Conservation (phyloP, 2,888 invertebrate species). For the Mechanitis messenoides region DNA sequence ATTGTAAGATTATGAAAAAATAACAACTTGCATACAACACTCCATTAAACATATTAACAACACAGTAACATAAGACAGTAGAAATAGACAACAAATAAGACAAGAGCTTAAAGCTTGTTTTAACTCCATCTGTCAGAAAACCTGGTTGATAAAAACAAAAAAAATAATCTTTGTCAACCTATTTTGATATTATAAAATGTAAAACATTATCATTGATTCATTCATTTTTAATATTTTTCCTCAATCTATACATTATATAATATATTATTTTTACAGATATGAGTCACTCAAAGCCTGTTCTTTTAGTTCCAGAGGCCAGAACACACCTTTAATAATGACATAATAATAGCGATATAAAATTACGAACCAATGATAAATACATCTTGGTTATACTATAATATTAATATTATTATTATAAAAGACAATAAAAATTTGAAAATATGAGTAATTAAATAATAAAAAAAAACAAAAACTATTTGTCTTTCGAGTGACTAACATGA, state of each 20-base stretch:
- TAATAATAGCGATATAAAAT: constrained; percentile 1
- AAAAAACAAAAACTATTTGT: not conserved
- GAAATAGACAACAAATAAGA: constrained; percentile 12
- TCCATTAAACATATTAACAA: not conserved
- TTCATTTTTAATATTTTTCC: not conserved
- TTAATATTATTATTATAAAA: not conserved
- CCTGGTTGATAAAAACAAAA: constrained; percentile 4
- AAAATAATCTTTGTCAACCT: not conserved
- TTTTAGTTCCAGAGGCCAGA: constrained; percentile 5
- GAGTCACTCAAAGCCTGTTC: constrained; percentile 11
- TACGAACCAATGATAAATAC: not conserved
- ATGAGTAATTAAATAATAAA: not conserved
- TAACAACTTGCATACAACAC: no score
- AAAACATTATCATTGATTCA: not conserved
- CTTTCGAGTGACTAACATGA: no score
- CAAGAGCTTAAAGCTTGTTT: constrained; percentile 15
- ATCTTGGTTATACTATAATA: not conserved
- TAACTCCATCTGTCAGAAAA: constrained; percentile 11
- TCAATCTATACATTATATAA: not conserved
- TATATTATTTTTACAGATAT: not conserved
- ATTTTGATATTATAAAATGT: not conserved
- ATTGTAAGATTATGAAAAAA: no score
- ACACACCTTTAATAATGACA: constrained; percentile 12
- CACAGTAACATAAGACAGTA: not conserved
- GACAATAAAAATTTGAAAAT: not conserved